These are phyloP conservation scores for Calliphora vicina DNA, from an alignment of 1,140 invertebrate genomes.

Conservation along the genomic window DNA sequence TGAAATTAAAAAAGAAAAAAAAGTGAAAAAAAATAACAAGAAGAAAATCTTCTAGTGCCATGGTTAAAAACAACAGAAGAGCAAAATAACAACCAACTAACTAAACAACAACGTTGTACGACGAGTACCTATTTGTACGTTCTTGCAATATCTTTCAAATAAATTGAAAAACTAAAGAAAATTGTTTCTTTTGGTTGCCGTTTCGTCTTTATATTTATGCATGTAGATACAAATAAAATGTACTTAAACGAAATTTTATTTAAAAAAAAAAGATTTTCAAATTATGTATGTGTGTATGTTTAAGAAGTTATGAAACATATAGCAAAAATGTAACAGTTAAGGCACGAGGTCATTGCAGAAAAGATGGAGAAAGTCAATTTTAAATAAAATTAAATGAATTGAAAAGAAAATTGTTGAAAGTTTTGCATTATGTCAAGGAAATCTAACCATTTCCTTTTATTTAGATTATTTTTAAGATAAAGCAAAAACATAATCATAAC, in stretches of 20 bases:
- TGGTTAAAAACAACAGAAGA: constrained; percentile 8
- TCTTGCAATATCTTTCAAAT: not conserved
- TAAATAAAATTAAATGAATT: no score
- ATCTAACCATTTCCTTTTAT: no score
- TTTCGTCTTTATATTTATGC: not conserved
- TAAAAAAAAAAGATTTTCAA: not conserved
- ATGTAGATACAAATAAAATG: not conserved
- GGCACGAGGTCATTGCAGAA: no score
- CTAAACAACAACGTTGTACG: not conserved
- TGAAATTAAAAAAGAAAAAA: not conserved
- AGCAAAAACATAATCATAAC: no score
- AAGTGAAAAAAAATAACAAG: not conserved
- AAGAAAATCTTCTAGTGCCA: constrained; percentile 2
- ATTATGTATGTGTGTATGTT: no score
- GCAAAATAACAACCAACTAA: not conserved
- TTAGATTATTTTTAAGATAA: no score
- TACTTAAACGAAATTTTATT: not conserved
- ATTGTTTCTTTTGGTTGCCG: not conserved
- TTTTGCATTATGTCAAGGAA: no score
- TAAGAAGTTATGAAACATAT: no score
- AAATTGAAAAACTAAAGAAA: not conserved
- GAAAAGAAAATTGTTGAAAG: no score
- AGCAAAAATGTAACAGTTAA: no score
- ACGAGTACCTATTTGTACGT: no score
- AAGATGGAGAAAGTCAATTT: no score